Conservation (phyloP, 2,888 invertebrate species). For the Lutraria lutraria region DNA sequence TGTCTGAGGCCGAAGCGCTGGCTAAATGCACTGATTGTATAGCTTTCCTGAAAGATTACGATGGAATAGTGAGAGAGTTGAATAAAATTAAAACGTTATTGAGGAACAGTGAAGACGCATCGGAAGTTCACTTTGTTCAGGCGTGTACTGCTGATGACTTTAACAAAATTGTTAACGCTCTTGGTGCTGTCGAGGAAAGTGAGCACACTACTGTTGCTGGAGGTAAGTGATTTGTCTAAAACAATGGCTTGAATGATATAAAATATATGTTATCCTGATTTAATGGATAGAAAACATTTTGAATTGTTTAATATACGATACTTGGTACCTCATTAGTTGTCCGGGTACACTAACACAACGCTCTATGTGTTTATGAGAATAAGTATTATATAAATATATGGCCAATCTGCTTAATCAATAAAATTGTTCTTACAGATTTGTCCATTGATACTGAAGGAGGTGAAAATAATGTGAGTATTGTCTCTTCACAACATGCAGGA, state of each 20-base stretch:
- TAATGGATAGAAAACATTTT: not conserved
- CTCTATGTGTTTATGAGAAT: not conserved
- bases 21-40: not conserved
- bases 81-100: not conserved
- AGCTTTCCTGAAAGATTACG: not conserved
- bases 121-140: slow-evolving; percentile 13
- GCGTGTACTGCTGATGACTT: slow-evolving; percentile 51
- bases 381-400: not conserved
- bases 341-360: not conserved
- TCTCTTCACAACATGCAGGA: too few relatives aligned
- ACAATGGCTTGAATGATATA: not conserved
- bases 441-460: not conserved
- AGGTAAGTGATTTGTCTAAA: not conserved
- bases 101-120: not conserved
- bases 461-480: not conserved
- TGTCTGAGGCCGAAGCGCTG: not conserved
- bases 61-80: not conserved
- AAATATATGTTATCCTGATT: not conserved
- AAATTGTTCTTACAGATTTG: not conserved
- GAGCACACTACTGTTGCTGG: not conserved
- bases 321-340: not conserved
- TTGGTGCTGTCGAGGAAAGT: slow-evolving; percentile 33
- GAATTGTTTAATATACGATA: not conserved
- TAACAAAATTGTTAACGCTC: slow-evolving; percentile 33
- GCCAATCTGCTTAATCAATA: not conserved